Evolutionary conservation across 2,113 vertebrate species (phyloP), one percentile per base, ranked within the genome.

Genomic region (Microtus pennsylvanicus): DNA sequence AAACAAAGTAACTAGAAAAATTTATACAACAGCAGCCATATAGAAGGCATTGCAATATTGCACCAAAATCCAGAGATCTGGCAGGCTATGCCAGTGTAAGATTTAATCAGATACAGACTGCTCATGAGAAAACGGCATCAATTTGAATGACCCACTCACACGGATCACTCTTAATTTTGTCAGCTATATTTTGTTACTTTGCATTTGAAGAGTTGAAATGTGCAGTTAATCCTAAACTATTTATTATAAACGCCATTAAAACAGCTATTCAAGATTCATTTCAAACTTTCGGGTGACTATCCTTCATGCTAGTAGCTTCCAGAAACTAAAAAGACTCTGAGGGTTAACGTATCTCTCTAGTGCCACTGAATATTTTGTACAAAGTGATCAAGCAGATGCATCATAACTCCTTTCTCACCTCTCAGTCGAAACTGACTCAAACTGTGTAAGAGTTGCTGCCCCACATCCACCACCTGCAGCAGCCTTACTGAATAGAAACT

Each of bases 11-110:
- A 97, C 65, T 96, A 97, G 58, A 97, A 96, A 86, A 90, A 85
- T 88, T 87, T 94, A 95, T 77, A 97, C 93, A 97, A 97, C 72
- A 96, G 97, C 85, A 97, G 97, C 97, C 97, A 92, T 90, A 93
- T 58, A 97, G 94, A 98, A 97, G 97, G 97, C 97, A 96, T 96
- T 96, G 93, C 96, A 97, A 97, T 97, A 97, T 97, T 97, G 97
- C 97, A 98, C 97, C 96, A 96, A 97, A 90, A 94, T 97, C 67
- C 83, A 96, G 96, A 93, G 70, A 58, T 13, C 93, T 97, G 96
- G 91, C 96, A 97, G 81, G 85, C 89, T 94, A 83, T 91, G 97
- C 97, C 96, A 96, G 93, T 72, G 19, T 91, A 52, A 96, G 87
- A 87, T 81, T 85, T 95, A 88, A 67, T 94, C 94, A 97, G 80